Evolutionary conservation across 2,888 invertebrate species (phyloP).

Genomic region (Cataglyphis albicans): DNA sequence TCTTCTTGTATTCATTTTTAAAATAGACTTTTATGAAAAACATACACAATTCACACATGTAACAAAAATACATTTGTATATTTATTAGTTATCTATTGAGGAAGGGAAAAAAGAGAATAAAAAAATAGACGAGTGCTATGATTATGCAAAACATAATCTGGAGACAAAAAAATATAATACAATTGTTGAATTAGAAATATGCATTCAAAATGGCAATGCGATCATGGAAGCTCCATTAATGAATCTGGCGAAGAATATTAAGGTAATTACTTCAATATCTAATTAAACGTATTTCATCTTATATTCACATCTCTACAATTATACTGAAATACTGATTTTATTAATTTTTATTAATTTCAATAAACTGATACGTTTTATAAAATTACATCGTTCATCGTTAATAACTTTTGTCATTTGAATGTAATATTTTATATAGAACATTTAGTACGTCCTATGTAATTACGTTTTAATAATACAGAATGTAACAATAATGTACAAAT

Average conservation of each 20-base stretch:
- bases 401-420: background rate
- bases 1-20: background rate
- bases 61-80: background rate
- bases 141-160: slow-evolving; percentile 9
- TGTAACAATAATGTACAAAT: background rate
- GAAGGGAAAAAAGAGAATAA: slow-evolving; percentile 35
- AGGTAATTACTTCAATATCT: slow-evolving; percentile 33
- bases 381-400: background rate
- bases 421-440: background rate
- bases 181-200: background rate
- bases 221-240: slow-evolving; percentile 10
- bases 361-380: background rate
- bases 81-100: slow-evolving; percentile 22
- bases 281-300: background rate
- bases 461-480: background rate
- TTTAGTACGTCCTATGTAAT: background rate
- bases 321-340: background rate
- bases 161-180: background rate
- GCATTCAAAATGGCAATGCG: background rate
- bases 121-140: slow-evolving; percentile 19
- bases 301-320: background rate
- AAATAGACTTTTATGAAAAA: background rate
- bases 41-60: background rate
- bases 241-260: slow-evolving; percentile 35
- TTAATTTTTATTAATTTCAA: background rate